Conservation (phyloP, 1,140 invertebrate species). For the Brachionus plicatilis region DNA sequence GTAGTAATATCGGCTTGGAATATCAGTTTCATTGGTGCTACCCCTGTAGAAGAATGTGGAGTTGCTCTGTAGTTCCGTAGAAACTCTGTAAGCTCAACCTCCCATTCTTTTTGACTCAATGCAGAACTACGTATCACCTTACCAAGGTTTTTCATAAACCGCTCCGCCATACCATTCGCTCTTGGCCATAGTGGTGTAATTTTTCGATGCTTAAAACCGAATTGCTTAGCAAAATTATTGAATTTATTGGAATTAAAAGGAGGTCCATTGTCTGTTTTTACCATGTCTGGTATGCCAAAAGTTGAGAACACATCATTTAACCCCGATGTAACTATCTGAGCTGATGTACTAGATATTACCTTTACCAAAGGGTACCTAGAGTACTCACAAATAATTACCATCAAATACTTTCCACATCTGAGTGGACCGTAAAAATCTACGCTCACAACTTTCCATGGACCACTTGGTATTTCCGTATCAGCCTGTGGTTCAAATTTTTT, state of each 20-base stretch:
- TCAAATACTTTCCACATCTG: slow-evolving; percentile 43
- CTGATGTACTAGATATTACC: slow-evolving; percentile 41
- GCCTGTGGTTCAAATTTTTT: slow-evolving; percentile 43
- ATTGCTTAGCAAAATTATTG: slow-evolving; percentile 35
- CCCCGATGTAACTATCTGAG: slow-evolving; percentile 39
- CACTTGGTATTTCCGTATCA: slow-evolving; percentile 43
- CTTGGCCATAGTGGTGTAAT: slow-evolving; percentile 42
- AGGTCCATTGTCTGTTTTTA: slow-evolving; percentile 43
- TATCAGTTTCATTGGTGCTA: background rate
- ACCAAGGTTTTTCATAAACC: slow-evolving; percentile 32
- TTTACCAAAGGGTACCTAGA: slow-evolving; percentile 47
- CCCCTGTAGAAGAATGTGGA: background rate
- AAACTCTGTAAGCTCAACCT: background rate
- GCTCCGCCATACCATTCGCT: slow-evolving; percentile 42
- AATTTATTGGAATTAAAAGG: slow-evolving; percentile 42
- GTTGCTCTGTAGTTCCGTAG: background rate
- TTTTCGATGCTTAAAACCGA: slow-evolving; percentile 41
- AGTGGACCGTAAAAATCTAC: slow-evolving; percentile 48
- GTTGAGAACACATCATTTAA: slow-evolving; percentile 42
- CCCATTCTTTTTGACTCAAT: background rate
- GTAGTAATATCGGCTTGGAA: background rate
- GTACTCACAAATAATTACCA: slow-evolving; percentile 47
- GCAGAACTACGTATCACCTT: background rate
- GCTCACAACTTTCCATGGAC: slow-evolving; percentile 44
- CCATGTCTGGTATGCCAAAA: slow-evolving; percentile 40